Percentiles rank a stretch among this genome's conserved stretches.
Conservation (phyloP, 2,888 invertebrate genomes). For the Nephrotoma guestfalica region DNA sequence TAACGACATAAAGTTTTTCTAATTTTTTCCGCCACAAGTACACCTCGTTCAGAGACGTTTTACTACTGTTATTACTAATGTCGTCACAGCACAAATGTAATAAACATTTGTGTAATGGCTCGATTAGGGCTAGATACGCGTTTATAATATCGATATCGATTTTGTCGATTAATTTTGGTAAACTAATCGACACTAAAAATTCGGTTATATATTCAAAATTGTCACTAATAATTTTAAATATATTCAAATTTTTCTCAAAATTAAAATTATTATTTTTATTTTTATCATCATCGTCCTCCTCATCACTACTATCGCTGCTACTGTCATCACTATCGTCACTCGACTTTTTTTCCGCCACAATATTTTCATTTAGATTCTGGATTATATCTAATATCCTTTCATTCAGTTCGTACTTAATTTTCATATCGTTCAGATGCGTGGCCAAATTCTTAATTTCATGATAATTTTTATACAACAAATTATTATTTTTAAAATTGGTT, state of each 20-base stretch:
- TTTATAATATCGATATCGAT: neutral
- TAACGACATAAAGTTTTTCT: slow-evolving; percentile 5
- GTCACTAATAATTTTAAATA: neutral
- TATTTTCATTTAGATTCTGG: neutral
- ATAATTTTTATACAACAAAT: neutral
- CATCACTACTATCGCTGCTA: neutral
- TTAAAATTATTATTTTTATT: neutral
- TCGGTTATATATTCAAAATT: neutral
- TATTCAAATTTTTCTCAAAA: neutral
- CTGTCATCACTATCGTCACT: neutral
- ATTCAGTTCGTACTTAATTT: neutral
- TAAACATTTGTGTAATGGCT: slow-evolving; percentile 4
- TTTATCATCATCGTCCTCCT: neutral
- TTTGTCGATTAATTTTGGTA: neutral
- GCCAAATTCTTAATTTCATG: neutral
- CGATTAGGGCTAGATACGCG: neutral
- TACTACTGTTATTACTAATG: neutral
- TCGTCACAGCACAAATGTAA: neutral
- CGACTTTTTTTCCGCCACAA: neutral
- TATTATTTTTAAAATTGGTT: neutral
- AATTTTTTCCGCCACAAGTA: slow-evolving; percentile 12
- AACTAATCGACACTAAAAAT: neutral
- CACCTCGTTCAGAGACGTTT: slow-evolving; percentile 9
- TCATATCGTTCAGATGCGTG: neutral
- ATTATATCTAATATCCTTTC: neutral